Conservation (phyloP, 1,140 invertebrate species). For the Chrysoperla carnea region DNA sequence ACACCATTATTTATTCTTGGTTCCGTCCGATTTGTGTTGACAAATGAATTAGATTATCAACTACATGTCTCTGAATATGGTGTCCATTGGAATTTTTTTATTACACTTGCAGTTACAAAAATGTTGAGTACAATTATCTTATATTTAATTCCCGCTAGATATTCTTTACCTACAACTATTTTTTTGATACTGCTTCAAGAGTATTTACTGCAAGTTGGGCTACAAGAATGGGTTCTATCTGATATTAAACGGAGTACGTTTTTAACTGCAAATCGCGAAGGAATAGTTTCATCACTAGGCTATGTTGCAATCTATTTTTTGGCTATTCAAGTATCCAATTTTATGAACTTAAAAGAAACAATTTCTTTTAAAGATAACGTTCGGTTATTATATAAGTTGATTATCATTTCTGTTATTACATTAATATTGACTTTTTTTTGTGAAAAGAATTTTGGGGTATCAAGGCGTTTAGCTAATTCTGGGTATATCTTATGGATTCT, state of each 20-base stretch:
- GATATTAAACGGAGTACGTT: conserved; percentile 35
- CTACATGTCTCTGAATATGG: conserved; percentile 85
- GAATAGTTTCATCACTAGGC: conserved; percentile 64
- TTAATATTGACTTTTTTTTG: conserved; percentile 26
- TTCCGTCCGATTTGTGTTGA: conserved; percentile 39
- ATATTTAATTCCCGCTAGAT: conserved; percentile 23
- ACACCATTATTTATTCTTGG: conserved; percentile 51
- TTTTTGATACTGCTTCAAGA: conserved; percentile 50
- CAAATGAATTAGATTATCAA: conserved; percentile 58
- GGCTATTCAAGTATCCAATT: conserved; percentile 44
- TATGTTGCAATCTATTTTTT: conserved; percentile 70
- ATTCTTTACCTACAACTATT: conserved; percentile 28
- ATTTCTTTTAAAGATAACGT: not conserved
- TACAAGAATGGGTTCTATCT: conserved; percentile 56
- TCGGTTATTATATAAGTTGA: conserved; percentile 18
- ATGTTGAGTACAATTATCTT: conserved; percentile 42
- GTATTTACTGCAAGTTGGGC: conserved; percentile 34
- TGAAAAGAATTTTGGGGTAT: conserved; percentile 29
- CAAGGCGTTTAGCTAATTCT: conserved; percentile 57
- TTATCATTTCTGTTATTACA: conserved; percentile 24
- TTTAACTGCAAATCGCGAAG: conserved; percentile 75
- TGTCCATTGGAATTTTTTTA: conserved; percentile 94
- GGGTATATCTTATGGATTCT: conserved; percentile 60
- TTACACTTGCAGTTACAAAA: conserved; percentile 74
- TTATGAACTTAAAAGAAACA: conserved; percentile 20